Evolutionary conservation across 1,140 invertebrate species (phyloP).

Genomic region (Drosophila ogumai): DNA sequence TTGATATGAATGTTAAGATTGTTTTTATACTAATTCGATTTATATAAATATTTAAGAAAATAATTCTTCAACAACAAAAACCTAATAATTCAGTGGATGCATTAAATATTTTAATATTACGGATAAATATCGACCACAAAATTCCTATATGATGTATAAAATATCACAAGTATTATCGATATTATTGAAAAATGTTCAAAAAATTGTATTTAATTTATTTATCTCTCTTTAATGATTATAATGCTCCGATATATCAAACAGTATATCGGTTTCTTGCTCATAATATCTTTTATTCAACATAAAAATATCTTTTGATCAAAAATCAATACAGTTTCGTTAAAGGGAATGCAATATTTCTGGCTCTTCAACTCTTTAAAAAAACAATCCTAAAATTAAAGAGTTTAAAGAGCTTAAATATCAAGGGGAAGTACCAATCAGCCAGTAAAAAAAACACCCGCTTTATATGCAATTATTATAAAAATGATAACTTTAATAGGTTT

Average conservation of each 20-base stretch:
- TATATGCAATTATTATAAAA: slow-evolving; percentile 55
- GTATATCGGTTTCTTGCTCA: neutral
- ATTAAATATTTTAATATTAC: neutral
- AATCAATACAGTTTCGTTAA: too few relatives aligned
- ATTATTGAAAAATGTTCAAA: neutral
- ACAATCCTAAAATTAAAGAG: neutral
- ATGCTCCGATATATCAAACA: neutral
- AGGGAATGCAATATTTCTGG: too few relatives aligned
- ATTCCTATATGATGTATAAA: neutral
- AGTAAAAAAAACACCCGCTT: neutral
- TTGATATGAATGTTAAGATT: neutral
- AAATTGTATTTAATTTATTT: neutral
- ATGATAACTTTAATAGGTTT: slow-evolving; percentile 57
- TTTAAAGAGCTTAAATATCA: too few relatives aligned
- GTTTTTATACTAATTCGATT: neutral
- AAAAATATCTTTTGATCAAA: neutral
- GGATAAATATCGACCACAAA: neutral
- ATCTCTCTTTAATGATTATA: too few relatives aligned
- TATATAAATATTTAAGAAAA: neutral
- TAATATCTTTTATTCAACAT: neutral
- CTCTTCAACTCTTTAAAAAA: neutral
- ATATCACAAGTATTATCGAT: neutral
- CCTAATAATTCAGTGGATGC: too few relatives aligned
- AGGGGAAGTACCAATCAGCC: too few relatives aligned
- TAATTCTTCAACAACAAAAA: neutral